Evolutionary conservation across 2,113 vertebrate species (phyloP).

Genomic region (Melanostigma gelatinosum): DNA sequence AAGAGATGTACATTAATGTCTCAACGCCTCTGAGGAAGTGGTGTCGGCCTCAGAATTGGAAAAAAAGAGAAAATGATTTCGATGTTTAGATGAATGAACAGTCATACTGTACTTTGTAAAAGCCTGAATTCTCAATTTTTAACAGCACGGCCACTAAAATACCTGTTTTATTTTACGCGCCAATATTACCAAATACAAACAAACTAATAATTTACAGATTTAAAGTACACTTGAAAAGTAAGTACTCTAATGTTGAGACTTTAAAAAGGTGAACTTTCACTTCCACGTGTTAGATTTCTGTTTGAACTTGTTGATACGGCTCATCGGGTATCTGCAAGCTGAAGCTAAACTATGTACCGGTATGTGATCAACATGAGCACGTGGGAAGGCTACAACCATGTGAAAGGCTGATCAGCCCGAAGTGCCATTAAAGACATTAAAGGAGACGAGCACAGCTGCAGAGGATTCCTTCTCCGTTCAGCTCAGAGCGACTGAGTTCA

Average conservation of each 20-base stretch:
- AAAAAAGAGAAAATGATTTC: neutral
- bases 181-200: conserved; percentile 27
- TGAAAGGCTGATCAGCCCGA: conserved; percentile 43
- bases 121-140: conserved; percentile 11
- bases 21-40: neutral
- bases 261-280: conserved; percentile 3
- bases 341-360: conserved; percentile 1
- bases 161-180: neutral
- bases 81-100: neutral
- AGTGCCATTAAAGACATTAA: conserved; percentile 45
- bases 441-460: conserved; percentile 38
- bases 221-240: conserved; percentile 14
- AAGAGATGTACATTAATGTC: conserved; percentile 12
- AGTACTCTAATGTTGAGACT: conserved; percentile 1
- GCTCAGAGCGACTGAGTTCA: conserved; percentile 11
- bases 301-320: neutral
- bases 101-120: conserved; percentile 12
- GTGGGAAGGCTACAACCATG: conserved; percentile 19
- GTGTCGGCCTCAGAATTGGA: neutral
- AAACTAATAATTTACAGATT: conserved; percentile 17
- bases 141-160: neutral
- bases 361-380: conserved; percentile 9
- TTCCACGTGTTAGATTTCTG: conserved; percentile 4
- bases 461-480: conserved; percentile 31
- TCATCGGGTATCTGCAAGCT: conserved; percentile 20